phyloP scores from a whole-genome alignment of 1,140 invertebrate genomes.

The Leptoteleia sp. region DNA sequence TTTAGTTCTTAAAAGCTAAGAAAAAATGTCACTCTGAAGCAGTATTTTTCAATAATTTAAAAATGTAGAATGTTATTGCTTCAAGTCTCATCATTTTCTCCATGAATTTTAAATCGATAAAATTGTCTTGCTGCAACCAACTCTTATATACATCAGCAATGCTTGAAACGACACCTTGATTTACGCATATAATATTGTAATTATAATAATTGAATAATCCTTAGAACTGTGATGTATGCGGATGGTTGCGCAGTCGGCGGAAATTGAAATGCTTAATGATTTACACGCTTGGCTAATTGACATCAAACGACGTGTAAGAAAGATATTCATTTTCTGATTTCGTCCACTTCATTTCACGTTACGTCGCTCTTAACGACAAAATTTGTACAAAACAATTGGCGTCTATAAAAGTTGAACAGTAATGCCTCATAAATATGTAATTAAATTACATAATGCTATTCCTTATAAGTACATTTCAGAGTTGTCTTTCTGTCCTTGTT shows the following conservation, averaged over 20 bases:
- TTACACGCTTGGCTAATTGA: constrained; percentile 47
- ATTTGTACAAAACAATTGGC: neutral
- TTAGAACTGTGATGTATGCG: constrained; percentile 12
- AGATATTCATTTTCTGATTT: constrained; percentile 11
- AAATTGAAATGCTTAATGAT: constrained; percentile 46
- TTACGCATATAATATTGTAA: neutral
- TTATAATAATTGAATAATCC: constrained; percentile 24
- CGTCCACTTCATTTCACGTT: neutral
- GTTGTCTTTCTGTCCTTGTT: constrained; percentile 6
- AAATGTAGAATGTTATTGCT: too few relatives aligned
- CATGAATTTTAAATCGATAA: neutral
- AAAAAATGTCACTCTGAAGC: too few relatives aligned
- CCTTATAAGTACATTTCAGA: constrained; percentile 13
- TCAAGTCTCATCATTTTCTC: too few relatives aligned
- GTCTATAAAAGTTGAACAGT: too few relatives aligned
- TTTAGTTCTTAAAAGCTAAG: too few relatives aligned
- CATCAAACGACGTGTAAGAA: constrained; percentile 9
- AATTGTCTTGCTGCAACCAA: neutral
- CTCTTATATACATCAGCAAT: neutral
- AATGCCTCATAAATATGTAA: neutral
- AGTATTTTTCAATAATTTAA: too few relatives aligned
- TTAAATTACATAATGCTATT: constrained; percentile 24
- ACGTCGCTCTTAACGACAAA: neutral
- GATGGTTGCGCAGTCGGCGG: constrained; percentile 32
- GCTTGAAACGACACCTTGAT: neutral